Percentiles rank a stretch among this genome's conserved stretches.
These are phyloP conservation scores for Apamea epomidion DNA, from an alignment of 2,888 invertebrate species.

Conservation along the genomic window DNA sequence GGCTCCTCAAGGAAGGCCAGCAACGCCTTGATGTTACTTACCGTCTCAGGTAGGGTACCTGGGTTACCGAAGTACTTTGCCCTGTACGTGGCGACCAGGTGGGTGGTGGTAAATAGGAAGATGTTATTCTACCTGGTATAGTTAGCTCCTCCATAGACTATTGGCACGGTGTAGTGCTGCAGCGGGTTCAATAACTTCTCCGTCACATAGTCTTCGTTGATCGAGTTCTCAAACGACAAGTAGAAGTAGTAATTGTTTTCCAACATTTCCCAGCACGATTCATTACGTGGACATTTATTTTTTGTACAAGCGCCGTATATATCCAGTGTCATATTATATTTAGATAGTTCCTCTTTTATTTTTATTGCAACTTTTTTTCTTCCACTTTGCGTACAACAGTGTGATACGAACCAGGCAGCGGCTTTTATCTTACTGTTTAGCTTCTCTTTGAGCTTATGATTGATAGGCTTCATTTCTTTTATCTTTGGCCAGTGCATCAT, in stretches of 20 bases:
- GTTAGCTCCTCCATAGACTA: slow-evolving; percentile 83
- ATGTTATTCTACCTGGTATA: slow-evolving; percentile 77
- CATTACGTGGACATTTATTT: slow-evolving; percentile 6
- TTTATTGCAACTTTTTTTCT: slow-evolving; percentile 68
- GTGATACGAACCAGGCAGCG: slow-evolving; percentile 81
- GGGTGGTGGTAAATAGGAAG: not conserved
- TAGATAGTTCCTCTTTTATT: slow-evolving; percentile 66
- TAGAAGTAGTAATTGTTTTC: slow-evolving; percentile 79
- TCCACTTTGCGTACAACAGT: slow-evolving; percentile 70
- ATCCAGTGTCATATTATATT: slow-evolving; percentile 72
- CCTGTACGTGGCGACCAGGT: too few species aligned
- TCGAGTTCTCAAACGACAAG: slow-evolving; percentile 81
- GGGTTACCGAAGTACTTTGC: too few species aligned
- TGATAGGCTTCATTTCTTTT: slow-evolving; percentile 71
- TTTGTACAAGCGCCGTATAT: slow-evolving; percentile 76
- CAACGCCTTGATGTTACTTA: too few species aligned
- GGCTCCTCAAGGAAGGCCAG: too few species aligned
- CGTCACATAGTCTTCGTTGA: slow-evolving; percentile 81
- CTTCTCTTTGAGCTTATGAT: slow-evolving; percentile 67
- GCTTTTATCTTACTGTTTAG: slow-evolving; percentile 73
- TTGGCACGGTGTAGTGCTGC: slow-evolving; percentile 76
- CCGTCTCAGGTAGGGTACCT: too few species aligned
- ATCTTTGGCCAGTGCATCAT: slow-evolving; percentile 73
- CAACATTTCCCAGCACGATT: slow-evolving; percentile 69
- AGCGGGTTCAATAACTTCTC: slow-evolving; percentile 80